Evolutionary conservation across 2,113 vertebrate species (phyloP).

Genomic region (human): DNA sequence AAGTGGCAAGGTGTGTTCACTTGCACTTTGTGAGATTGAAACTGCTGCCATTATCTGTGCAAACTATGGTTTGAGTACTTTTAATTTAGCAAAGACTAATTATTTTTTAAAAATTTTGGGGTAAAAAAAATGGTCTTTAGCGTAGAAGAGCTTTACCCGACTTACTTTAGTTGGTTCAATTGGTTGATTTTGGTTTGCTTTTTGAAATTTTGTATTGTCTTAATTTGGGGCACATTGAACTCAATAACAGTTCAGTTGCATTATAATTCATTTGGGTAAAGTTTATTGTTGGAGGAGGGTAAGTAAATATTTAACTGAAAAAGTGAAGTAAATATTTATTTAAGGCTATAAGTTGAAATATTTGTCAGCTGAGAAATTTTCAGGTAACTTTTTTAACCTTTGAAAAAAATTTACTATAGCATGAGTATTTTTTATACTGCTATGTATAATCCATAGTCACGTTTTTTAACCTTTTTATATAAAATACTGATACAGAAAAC

Average conservation of each 20-base stretch:
- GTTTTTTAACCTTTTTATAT: neutral
- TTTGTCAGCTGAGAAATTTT: slow-evolving; percentile 6
- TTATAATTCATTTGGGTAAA: slow-evolving; percentile 49
- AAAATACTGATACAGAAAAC: neutral
- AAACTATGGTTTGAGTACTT: neutral
- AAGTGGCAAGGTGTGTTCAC: neutral
- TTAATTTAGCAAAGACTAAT: neutral
- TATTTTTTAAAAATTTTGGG: neutral
- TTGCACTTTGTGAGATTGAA: neutral
- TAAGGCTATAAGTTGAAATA: slow-evolving; percentile 30
- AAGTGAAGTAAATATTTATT: slow-evolving; percentile 15
- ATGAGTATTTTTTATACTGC: neutral
- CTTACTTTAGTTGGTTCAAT: neutral
- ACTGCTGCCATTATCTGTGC: neutral
- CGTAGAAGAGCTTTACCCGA: neutral
- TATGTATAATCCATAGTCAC: neutral
- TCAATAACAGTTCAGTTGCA: neutral
- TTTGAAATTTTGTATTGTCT: slow-evolving; percentile 46
- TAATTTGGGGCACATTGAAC: neutral
- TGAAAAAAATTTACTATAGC: neutral
- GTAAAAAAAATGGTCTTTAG: neutral
- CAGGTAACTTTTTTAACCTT: neutral
- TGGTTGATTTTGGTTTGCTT: slow-evolving; percentile 26
- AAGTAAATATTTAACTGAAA: slow-evolving; percentile 40
- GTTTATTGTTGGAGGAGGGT: slow-evolving; percentile 11